Evolutionary conservation across 1,140 invertebrate species (phyloP).

Genomic region (Dryas iulia): DNA sequence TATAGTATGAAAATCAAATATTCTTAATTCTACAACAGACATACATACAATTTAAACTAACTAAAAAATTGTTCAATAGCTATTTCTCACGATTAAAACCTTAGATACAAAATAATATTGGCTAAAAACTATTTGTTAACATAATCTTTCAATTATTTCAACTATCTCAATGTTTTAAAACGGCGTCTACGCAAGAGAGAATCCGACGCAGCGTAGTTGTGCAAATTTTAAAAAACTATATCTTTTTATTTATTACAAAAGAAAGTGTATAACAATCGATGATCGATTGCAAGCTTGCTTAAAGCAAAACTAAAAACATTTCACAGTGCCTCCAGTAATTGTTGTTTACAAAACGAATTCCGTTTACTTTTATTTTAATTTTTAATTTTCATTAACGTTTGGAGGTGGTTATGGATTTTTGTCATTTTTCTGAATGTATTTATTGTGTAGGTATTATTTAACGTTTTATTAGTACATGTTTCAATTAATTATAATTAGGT

Average conservation of each 20-base stretch:
- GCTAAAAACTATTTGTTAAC: neutral
- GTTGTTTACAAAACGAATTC: neutral
- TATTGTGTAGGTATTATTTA: neutral
- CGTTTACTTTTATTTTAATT: neutral
- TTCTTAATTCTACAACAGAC: too few relatives aligned
- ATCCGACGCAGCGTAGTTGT: neutral
- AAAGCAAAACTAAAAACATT: neutral
- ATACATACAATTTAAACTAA: too few relatives aligned
- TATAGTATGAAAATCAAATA: too few relatives aligned
- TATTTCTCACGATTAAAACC: too few relatives aligned
- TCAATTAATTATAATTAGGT: too few relatives aligned
- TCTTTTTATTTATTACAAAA: neutral
- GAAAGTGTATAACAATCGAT: neutral
- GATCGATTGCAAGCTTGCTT: neutral
- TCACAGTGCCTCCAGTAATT: neutral
- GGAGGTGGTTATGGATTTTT: too few relatives aligned
- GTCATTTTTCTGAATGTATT: neutral
- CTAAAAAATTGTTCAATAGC: too few relatives aligned
- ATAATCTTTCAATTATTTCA: neutral
- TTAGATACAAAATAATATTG: too few relatives aligned
- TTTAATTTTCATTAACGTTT: neutral
- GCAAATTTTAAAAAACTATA: neutral
- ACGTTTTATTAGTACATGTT: neutral
- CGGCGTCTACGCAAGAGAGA: neutral
- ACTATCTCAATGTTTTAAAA: neutral